Evolutionary conservation across 2,113 vertebrate genomes (phyloP), one percentile per base, ranked within the genome.

Genomic region (Upupa epops): DNA sequence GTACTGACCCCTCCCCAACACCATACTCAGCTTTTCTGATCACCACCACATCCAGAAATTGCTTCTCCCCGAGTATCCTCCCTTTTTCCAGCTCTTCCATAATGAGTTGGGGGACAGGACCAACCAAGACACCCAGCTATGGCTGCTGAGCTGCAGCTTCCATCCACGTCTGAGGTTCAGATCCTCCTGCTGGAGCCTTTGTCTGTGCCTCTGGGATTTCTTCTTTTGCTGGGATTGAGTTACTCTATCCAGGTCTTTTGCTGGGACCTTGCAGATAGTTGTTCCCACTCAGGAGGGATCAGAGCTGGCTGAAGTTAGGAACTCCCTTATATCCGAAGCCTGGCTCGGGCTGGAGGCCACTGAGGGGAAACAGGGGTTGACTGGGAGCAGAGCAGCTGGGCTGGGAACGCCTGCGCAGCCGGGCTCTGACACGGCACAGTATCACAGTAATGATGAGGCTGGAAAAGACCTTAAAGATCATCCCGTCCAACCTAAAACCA

Each of bases 291-390:
- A 8, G 66, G 86, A 76, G 88, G 75, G 81, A 65, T 36, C 59
- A 56, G 84, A 81, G 92, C 83, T 87, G 88, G 77, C 65, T 90
- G 72, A 21, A 74, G 86, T 92, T 66, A 22, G 60, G 68, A 89
- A 71, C 76, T 89, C 3, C 31, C 63, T 73, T 61, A 42, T 65
- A 61, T 90, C 70, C 3, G 2, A 74, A 88, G 81, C 63, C 77
- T 78, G 7, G 40, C n/a, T 29, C 3, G 31, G 63, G 74, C 88
- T 91, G 85, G 91, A 91, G 95, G 93, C 94, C 93, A 45, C 49
- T 7, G 34, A 66, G 56, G 93, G 92, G 94, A 92, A 86, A 66
- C 25, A 3, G 32, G 68, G 79, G n/a, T n/a, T 58, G 92, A 85
- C 52, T 60, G 85, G 45, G 86, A 89, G 77, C 29, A 7, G 49